These are phyloP conservation scores for Ispidina lecontei DNA, from an alignment of 2,797 vertebrate species.

Conservation along the genomic window DNA sequence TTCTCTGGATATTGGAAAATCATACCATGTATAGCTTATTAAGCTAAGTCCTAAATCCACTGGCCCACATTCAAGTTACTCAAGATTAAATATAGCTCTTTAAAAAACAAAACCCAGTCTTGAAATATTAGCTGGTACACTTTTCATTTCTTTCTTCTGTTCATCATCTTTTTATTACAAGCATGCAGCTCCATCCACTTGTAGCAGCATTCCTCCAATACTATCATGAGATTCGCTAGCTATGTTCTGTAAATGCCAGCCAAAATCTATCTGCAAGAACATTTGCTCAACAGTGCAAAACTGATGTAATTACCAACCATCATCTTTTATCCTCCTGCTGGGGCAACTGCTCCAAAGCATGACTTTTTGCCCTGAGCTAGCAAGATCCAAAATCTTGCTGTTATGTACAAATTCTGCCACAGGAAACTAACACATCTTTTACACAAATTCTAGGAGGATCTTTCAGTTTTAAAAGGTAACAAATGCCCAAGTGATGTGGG, in stretches of 20 bases:
- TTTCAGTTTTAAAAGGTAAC: constrained; percentile 54
- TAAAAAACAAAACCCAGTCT: neutral
- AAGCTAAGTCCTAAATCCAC: neutral
- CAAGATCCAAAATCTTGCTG: constrained; percentile 78
- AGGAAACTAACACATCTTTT: constrained; percentile 64
- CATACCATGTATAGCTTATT: neutral
- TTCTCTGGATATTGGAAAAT: neutral
- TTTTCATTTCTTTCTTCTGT: neutral
- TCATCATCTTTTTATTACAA: constrained; percentile 45
- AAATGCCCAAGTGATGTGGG: constrained; percentile 13
- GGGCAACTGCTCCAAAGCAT: constrained; percentile 81
- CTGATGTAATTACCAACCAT: constrained; percentile 82
- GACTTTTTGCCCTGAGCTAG: constrained; percentile 81
- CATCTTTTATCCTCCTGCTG: constrained; percentile 84
- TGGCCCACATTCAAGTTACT: neutral
- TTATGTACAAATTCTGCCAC: constrained; percentile 70
- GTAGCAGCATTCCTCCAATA: constrained; percentile 51
- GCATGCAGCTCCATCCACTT: constrained; percentile 53
- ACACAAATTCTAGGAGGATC: constrained; percentile 64
- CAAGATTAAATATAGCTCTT: neutral
- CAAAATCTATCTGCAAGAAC: constrained; percentile 81
- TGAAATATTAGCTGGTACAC: neutral
- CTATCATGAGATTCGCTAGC: constrained; percentile 70
- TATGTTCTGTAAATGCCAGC: constrained; percentile 79
- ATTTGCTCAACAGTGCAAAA: constrained; percentile 83